A percentile compares a stretch with the other conserved stretches of the same genome.
These are phyloP conservation scores for Amphimedon queenslandica DNA, from an alignment of 37 sponge, comb jelly and placozoan genomes.

Conservation along the genomic window DNA sequence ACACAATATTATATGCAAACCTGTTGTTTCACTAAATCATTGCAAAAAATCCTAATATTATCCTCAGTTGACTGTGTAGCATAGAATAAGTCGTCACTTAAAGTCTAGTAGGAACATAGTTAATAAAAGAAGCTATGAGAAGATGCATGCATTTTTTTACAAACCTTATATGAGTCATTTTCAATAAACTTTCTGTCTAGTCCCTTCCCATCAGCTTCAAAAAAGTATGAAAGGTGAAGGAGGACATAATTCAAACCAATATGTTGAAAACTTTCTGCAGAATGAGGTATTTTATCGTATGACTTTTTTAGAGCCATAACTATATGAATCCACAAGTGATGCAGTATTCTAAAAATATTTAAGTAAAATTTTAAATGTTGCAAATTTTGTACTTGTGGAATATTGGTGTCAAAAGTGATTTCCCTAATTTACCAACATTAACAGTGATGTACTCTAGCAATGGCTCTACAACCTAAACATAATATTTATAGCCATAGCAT, in stretches of 20 bases:
- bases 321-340: conserved; percentile 24
- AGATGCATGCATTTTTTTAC: too few species aligned
- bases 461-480: conserved; percentile 18
- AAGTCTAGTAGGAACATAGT: too few species aligned
- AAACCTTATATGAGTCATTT: conserved; percentile 25
- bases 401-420: conserved; percentile 14
- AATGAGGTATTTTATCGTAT: not conserved
- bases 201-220: conserved; percentile 52
- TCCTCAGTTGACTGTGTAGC: conserved; percentile 23
- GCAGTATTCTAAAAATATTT: conserved; percentile 27
- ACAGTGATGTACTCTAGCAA: conserved; percentile 33
- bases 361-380: too few species aligned
- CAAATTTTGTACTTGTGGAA: conserved; percentile 26
- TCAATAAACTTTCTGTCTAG: conserved; percentile 19
- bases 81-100: too few species aligned
- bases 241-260: conserved; percentile 2
- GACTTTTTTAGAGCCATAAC: not conserved
- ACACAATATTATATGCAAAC: too few species aligned
- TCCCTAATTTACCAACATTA: conserved; percentile 35
- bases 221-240: conserved; percentile 25
- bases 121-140: too few species aligned
- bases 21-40: conserved; percentile 28
- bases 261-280: conserved; percentile 1
- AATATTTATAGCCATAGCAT: too few species aligned
- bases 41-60: conserved; percentile 17